Evolutionary conservation across 2,113 vertebrate genomes (phyloP).

Genomic region (Tychaedon coryphoeus): DNA sequence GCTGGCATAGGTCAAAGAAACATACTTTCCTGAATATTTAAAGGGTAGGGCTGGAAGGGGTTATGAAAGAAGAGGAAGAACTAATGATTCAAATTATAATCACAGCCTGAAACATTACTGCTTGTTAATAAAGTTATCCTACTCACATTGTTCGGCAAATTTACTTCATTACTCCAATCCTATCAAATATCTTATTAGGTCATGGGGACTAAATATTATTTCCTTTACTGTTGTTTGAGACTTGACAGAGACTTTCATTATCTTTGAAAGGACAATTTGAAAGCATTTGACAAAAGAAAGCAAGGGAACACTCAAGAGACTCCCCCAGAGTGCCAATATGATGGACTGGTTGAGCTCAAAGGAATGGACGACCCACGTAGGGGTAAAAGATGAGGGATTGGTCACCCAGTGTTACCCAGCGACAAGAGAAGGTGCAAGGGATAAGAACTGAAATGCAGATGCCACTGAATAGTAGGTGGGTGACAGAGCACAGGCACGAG

Average conservation of each 20-base stretch:
- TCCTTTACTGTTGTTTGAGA: neutral
- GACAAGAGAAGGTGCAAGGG: neutral
- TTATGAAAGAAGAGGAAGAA: neutral
- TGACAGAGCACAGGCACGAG: neutral
- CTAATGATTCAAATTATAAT: neutral
- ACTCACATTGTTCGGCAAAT: neutral
- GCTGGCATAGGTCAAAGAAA: neutral
- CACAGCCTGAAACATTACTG: neutral
- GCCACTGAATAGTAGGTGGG: neutral
- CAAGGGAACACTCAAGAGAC: neutral
- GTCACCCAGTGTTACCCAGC: neutral
- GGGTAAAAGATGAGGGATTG: neutral
- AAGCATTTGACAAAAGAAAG: neutral
- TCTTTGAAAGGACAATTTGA: neutral
- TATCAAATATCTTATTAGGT: neutral
- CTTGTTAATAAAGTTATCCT: neutral
- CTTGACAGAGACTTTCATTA: neutral
- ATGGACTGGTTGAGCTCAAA: neutral
- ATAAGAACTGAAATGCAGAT: neutral
- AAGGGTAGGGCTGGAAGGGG: neutral
- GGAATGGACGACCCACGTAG: rapidly evolving
- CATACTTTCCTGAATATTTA: neutral
- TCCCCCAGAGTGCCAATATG: neutral
- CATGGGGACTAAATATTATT: neutral
- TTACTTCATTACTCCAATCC: neutral